Percentiles rank a stretch among this genome's conserved stretches.
Conservation (phyloP, 2,888 invertebrate species). For the Alloscopus bannaensis region DNA sequence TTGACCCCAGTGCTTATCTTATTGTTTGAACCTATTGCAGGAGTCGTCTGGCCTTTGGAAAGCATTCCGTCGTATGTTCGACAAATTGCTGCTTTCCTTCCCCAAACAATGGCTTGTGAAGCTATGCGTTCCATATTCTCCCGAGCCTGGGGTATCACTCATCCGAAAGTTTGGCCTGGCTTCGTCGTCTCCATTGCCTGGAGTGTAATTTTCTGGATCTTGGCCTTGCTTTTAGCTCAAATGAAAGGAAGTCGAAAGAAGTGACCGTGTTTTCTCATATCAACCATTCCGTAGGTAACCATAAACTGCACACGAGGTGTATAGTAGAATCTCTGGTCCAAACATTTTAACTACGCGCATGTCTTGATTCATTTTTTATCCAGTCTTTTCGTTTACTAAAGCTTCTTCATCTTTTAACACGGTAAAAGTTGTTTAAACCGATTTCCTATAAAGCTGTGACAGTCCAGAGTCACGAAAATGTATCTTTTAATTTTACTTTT, state of each 20-base stretch:
- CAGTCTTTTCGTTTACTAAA: background rate
- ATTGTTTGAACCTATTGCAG: conserved; percentile 76
- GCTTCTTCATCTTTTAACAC: too few species aligned
- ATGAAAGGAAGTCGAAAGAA: conserved; percentile 66
- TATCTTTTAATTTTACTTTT: too few species aligned
- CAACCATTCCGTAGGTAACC: too few species aligned
- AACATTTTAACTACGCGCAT: too few species aligned
- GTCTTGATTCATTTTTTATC: background rate
- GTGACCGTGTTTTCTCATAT: too few species aligned
- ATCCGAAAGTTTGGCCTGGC: conserved; percentile 76
- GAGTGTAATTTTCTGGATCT: conserved; percentile 73
- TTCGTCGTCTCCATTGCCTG: conserved; percentile 73
- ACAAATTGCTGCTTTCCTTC: conserved; percentile 76
- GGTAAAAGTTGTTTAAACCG: too few species aligned
- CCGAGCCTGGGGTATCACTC: conserved; percentile 76
- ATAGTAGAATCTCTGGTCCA: too few species aligned
- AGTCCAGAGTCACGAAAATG: too few species aligned
- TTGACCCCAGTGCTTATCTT: background rate
- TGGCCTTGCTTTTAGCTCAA: conserved; percentile 71
- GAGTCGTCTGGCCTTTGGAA: conserved; percentile 97
- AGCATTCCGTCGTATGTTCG: conserved; percentile 92
- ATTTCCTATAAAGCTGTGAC: too few species aligned
- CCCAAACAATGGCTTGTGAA: conserved; percentile 77
- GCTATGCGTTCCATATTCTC: conserved; percentile 76
- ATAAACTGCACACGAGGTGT: too few species aligned